These are phyloP conservation scores for Cryptomyrus ogoouensis DNA, from an alignment of 2,113 vertebrate genomes.

Conservation along the genomic window DNA sequence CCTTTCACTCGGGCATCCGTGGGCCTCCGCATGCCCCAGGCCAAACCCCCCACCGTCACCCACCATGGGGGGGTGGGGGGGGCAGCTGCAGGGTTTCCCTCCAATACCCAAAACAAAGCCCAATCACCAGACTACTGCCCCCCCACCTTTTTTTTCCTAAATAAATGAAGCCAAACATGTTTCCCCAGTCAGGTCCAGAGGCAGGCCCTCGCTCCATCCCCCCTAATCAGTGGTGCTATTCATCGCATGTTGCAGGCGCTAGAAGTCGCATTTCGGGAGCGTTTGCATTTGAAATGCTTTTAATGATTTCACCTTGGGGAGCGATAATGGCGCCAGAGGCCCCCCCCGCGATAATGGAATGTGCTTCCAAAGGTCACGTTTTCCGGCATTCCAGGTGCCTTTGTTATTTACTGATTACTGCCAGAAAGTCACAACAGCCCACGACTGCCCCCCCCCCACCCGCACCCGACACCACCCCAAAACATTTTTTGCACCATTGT, in stretches of 20 bases:
- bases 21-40: neutral
- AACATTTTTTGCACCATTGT: neutral
- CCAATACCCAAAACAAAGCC: neutral
- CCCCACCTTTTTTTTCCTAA: neutral
- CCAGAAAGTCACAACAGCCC: slow-evolving; percentile 4
- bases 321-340: neutral
- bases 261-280: neutral
- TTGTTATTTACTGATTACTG: slow-evolving; percentile 14
- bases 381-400: slow-evolving; percentile 1
- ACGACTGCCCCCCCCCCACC: neutral
- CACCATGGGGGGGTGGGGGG: neutral
- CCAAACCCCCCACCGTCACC: slow-evolving; percentile 16
- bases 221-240: neutral
- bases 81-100: neutral
- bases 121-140: slow-evolving; percentile 1
- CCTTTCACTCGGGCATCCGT: slow-evolving; percentile 24
- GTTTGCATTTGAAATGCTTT: slow-evolving; percentile 21
- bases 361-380: slow-evolving; percentile 14
- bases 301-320: slow-evolving; percentile 22
- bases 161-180: neutral
- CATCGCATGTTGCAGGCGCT: neutral
- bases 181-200: neutral
- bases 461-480: too few relatives aligned
- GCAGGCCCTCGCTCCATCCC: neutral
- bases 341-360: slow-evolving; percentile 14